Conservation (phyloP, 2,113 vertebrate species). For the Myrmophylax atrothorax region DNA sequence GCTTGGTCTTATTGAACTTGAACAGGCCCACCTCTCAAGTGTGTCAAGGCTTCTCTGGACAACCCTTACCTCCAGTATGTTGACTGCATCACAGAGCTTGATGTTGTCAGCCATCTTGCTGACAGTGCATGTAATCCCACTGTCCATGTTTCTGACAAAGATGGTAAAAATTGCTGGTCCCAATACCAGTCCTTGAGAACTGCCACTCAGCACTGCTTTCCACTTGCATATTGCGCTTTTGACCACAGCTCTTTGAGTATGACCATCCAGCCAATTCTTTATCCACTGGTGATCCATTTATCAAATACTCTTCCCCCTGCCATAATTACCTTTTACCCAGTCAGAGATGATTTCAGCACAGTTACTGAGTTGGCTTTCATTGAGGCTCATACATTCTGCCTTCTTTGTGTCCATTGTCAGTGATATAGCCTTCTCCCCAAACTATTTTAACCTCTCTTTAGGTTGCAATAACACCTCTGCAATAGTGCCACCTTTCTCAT, state of each 20-base stretch:
- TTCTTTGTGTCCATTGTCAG: not conserved
- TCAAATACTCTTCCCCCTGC: not conserved
- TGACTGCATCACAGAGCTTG: not conserved
- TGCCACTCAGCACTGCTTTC: not conserved
- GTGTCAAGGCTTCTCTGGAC: not conserved
- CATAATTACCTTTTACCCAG: not conserved
- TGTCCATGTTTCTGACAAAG: not conserved
- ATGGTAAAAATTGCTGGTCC: not conserved
- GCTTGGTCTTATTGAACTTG: not conserved
- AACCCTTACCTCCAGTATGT: not conserved
- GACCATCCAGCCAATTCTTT: not conserved
- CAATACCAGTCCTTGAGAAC: not conserved
- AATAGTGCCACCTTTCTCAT: not conserved
- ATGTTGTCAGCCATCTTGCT: not conserved
- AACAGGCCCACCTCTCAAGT: not conserved
- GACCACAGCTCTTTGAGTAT: not conserved
- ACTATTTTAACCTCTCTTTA: not conserved
- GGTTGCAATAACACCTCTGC: not conserved
- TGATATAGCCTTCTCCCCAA: not conserved
- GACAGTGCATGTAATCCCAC: not conserved
- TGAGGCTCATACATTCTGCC: not conserved
- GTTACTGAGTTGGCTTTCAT: not conserved
- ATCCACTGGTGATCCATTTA: not conserved
- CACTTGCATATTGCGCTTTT: not conserved
- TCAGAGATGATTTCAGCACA: not conserved